Base-by-base conservation (phyloP, 2,888 invertebrate genomes). In the Lysandra bellargus region DNA sequence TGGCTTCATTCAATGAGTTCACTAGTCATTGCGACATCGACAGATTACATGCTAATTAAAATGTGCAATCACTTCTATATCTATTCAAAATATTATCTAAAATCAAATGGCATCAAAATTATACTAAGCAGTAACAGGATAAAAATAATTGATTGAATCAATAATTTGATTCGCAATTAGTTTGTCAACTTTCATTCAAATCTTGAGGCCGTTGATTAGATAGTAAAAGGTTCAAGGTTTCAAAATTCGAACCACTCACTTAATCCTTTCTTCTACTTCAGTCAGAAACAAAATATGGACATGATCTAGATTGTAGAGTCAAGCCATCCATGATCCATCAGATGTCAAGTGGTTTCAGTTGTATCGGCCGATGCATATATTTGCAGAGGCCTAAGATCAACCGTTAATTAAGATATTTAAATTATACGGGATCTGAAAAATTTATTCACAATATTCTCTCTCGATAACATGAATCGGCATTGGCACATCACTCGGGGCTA, bases 151-250 rank as follows among this genome's bases (percentile, higher is more conserved):
- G 64, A 5, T 64, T 30, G 7, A 9, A 33, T 33, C 44, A 44
- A 44, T 40, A 44, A 44, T 40, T 33, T 33, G 33, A 37, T 37
- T 37, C 37, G 5, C 60, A 23, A 61, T 61, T 5, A 30, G 9
- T 64, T 64, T 30, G 12, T 33, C 33, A 69, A 69, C 12, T 33
- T 69, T 69, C 23, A 37, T 33, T 69, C 30, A 33, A 30, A 12
- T 69, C 64, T 64, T 5, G 17, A 69, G 69, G 69, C 69, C 69
- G 17, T 69, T 69, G 69, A 69, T 69, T 61, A 61, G 60, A n/a
- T 60, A n/a, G 6, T 60, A 60, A 60, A 57, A 57, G 57, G 23
- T n/a, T n/a, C n/a, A n/a, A n/a, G n/a, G n/a, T n/a, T n/a, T n/a
- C n/a, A n/a, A n/a, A n/a, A n/a, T 5, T 40, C 40, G 5, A 40